Evolutionary conservation across 2,797 vertebrate species (phyloP).

Genomic region (Naso thynnoides): DNA sequence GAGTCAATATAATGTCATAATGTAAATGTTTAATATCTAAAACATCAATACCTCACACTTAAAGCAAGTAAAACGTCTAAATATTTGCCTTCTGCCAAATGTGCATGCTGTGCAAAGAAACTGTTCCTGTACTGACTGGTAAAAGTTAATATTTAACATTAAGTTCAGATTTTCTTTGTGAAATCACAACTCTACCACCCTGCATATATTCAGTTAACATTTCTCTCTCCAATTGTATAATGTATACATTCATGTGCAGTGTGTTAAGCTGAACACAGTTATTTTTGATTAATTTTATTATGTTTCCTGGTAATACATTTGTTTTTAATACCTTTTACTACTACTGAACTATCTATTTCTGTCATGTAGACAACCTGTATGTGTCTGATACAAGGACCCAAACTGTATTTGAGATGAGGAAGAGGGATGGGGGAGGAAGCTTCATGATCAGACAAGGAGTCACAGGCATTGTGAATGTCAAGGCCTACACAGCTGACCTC

Average conservation of each 20-base stretch:
- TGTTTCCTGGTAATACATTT: background rate
- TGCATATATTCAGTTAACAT: background rate
- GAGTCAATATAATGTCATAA: no score
- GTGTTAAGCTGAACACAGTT: no score
- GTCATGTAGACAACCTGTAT: conserved; percentile 76
- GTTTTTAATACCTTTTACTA: background rate
- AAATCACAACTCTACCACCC: background rate
- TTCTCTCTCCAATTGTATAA: background rate
- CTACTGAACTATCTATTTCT: background rate
- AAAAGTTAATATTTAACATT: no score
- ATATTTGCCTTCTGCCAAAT: background rate
- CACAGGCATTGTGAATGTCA: conserved; percentile 75
- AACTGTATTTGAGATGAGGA: conserved; percentile 79
- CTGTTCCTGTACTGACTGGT: no score
- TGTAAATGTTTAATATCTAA: no score
- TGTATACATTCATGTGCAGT: no score
- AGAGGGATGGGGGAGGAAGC: conserved; percentile 81
- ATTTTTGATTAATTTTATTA: background rate
- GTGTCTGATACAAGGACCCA: conserved; percentile 80
- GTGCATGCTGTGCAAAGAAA: no score
- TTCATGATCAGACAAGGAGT: conserved; percentile 80
- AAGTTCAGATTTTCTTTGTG: background rate
- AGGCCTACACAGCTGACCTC: conserved; percentile 79
- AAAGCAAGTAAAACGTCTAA: background rate
- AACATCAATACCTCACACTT: background rate